Conservation (phyloP, 2,797 vertebrate species). For the Betta splendens region DNA sequence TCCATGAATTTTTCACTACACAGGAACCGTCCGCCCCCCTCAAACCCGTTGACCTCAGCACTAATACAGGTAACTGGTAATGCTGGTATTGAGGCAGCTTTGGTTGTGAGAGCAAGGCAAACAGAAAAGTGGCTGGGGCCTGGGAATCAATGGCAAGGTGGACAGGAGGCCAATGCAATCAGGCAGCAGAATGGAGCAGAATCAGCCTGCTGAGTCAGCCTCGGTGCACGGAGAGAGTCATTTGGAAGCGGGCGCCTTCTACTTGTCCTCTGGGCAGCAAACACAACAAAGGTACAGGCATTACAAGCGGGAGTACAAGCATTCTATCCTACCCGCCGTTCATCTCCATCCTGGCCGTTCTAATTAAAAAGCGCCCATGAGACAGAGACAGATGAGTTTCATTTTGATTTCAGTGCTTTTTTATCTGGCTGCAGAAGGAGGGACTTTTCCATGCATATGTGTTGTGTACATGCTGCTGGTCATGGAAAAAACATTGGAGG, state of each 20-base stretch:
- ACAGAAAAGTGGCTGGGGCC: constrained; percentile 65
- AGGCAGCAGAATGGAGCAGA: constrained; percentile 75
- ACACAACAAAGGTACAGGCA: constrained; percentile 57
- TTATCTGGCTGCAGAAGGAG: constrained; percentile 41
- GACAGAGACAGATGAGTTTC: constrained; percentile 80
- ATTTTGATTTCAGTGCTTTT: constrained; percentile 74
- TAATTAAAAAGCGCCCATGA: constrained; percentile 64
- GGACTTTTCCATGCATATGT: constrained; percentile 28
- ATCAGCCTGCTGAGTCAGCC: constrained; percentile 82
- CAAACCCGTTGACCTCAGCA: constrained; percentile 70
- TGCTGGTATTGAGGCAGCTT: constrained; percentile 51
- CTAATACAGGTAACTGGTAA: constrained; percentile 62
- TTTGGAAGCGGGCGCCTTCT: constrained; percentile 72
- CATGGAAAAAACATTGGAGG: constrained; percentile 44
- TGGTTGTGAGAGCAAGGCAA: constrained; percentile 50
- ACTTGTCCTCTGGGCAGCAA: constrained; percentile 70
- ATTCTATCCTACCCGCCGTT: constrained; percentile 48
- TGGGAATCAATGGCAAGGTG: constrained; percentile 77
- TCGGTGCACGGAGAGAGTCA: constrained; percentile 53
- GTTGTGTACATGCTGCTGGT: no score
- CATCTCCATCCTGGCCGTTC: constrained; percentile 61
- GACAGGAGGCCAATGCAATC: constrained; percentile 84
- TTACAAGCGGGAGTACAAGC: constrained; percentile 46
- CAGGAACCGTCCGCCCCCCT: constrained; percentile 36
- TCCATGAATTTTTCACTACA: constrained; percentile 41